Evolutionary conservation across 2,113 vertebrate species (phyloP), one percentile per base, ranked within the genome.

Genomic region (Tychaedon coryphoeus): DNA sequence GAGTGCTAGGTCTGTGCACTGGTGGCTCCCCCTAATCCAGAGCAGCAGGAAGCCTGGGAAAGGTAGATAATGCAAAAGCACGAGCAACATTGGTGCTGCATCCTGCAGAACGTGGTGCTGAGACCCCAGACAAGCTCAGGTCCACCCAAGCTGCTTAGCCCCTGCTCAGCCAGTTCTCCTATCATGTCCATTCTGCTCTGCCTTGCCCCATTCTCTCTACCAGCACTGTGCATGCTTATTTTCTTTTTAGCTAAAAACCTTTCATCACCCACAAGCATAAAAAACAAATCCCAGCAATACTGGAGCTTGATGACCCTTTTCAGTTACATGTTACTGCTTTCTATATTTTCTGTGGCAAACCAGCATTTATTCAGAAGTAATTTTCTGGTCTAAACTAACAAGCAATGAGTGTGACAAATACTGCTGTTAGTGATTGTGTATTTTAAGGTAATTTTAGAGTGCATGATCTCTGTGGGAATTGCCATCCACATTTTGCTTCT

Each of bases 351-450:
- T 58, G 47, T 84, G 62, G 67, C 50, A 90, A 86, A 95, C 74
- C 82, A 92, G 43, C 36, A 86, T 90, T 83, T 81, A 94, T 76
- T 90, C 76, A 82, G 69, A 95, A 88, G 74, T 71, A 81, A 73
- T 90, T 94, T 74, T 94, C 91, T 87, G 65, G 40, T 71, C 87
- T 91, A 87, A 95, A 86, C 79, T 93, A 92, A 80, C 48, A 91
- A 88, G 86, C 53, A 91, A 71, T 70, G 93, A 86, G 74, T 84
- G 71, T 92, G 91, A 88, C 71, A 95, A 95, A 96, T 95, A 57
- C 34, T 67, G 64, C 70, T 66, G 69, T 42, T 91, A 95, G 69
- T 58, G 88, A 92, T 23, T 86, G 87, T 85, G 74, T 74, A 24
- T 93, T 94, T 94, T 91, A 75, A 92, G 83, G 78, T 47, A 77